Conservation (phyloP, 2,113 vertebrate species). For the Erpornis zantholeuca region DNA sequence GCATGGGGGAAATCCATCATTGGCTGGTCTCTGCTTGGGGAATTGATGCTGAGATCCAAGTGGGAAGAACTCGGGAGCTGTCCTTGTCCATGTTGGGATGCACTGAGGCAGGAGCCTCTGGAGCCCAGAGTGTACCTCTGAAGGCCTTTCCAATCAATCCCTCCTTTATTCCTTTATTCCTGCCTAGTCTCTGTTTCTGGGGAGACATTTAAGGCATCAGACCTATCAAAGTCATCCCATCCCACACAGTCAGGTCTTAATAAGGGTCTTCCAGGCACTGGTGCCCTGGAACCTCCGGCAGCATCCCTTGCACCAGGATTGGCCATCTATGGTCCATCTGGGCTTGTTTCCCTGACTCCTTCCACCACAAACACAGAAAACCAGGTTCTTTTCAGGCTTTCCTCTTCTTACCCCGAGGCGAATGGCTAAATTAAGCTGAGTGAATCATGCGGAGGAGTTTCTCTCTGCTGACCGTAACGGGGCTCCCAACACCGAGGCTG, state of each 20-base stretch:
- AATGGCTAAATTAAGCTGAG: background rate
- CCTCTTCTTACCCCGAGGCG: background rate
- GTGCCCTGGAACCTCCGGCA: background rate
- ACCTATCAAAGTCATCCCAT: background rate
- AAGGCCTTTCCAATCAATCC: no score
- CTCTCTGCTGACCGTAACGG: background rate
- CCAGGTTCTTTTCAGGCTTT: background rate
- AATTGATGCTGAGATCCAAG: no score
- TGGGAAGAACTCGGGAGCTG: no score
- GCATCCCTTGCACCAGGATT: background rate
- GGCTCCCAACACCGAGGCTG: background rate
- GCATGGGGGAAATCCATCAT: no score
- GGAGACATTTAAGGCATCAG: no score
- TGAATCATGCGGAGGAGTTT: slow-evolving; percentile 15
- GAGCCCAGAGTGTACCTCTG: no score
- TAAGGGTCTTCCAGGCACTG: background rate
- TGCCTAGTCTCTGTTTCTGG: no score
- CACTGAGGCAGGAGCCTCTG: no score
- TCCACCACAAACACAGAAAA: background rate
- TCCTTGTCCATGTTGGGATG: no score
- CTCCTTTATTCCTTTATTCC: no score
- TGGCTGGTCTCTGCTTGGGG: no score
- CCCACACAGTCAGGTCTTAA: background rate
- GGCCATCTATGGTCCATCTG: fast-evolving
- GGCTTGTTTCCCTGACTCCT: background rate